Base-by-base conservation (phyloP, 2,888 invertebrate species). In the Odontothrips loti region DNA sequence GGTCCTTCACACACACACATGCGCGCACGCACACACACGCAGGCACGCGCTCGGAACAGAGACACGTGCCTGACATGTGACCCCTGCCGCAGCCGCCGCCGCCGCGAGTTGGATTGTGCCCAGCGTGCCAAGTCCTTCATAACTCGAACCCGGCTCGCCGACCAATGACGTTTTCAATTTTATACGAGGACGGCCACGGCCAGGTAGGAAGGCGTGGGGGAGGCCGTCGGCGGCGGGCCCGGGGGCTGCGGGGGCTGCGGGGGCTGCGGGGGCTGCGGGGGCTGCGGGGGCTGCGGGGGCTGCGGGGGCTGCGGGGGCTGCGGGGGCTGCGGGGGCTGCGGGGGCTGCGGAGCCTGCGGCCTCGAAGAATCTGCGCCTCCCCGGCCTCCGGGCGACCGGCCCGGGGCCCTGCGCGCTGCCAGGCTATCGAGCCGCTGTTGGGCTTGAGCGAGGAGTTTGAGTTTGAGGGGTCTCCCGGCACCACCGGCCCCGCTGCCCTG, bases 131-230 rank as follows among this genome's bases (percentile, higher is more conserved):
- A 58, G 20, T 58, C 58, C 58, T 58, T 17, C 58, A 58, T 58
- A 58, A 58, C 11, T 58, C 58, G 15, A 58, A 17, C 58, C 58
- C 11, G 58, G 58, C 58, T n/a, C 58, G 58, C 20, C 34, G 34
- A 43, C 58, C 58, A 58, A 17, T n/a, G 58, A 58, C 58, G n/a
- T 58, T n/a, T 58, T 58, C 58, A 58, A 58, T 58, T 58, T 58
- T 8, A 58, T n/a, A 58, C 58, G 58, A 17, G 34, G 34, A 43
- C 34, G 20, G 58, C 58, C 51, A 11, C 51, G 51, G 51, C 15
- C 58, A 20, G 58, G 15, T 17, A 43, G 34, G 34, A 2, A 15
- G 1, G 51, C 8, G n/a, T n/a, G n/a, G n/a, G n/a, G n/a, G n/a
- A n/a, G n/a, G n/a, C n/a, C n/a, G n/a, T n/a, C n/a, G n/a, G n/a